These are phyloP conservation scores for Drosophila tani DNA, from an alignment of 1,140 invertebrate species.

Conservation along the genomic window DNA sequence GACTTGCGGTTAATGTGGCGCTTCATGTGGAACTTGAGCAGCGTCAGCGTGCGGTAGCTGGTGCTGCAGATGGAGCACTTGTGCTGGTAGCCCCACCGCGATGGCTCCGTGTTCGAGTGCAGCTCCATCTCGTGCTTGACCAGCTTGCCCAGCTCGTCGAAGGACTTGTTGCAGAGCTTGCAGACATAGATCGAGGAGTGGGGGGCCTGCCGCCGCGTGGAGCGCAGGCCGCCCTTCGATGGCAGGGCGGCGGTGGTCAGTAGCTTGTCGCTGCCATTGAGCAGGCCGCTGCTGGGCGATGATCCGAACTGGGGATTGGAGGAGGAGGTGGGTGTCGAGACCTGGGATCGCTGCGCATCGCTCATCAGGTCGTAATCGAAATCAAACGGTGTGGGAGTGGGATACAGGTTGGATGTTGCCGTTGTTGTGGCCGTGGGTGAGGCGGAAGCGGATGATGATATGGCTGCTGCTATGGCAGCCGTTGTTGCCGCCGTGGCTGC, in stretches of 20 bases:
- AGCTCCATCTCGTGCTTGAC: slow-evolving; percentile 56
- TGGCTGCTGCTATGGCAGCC: slow-evolving; percentile 23
- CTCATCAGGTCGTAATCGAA: slow-evolving; percentile 66
- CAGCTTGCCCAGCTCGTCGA: slow-evolving; percentile 64
- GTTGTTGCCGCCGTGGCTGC: slow-evolving; percentile 24
- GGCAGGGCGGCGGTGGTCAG: slow-evolving; percentile 35
- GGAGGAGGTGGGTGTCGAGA: slow-evolving; percentile 9
- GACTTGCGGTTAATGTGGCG: slow-evolving; percentile 49
- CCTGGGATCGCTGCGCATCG: slow-evolving; percentile 19
- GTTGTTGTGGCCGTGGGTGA: slow-evolving; percentile 15
- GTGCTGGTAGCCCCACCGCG: slow-evolving; percentile 38
- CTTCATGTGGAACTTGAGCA: slow-evolving; percentile 74
- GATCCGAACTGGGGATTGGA: slow-evolving; percentile 8
- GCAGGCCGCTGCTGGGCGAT: slow-evolving; percentile 6
- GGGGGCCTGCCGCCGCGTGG: slow-evolving; percentile 16
- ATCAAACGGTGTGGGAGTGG: slow-evolving; percentile 68
- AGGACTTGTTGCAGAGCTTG: slow-evolving; percentile 65
- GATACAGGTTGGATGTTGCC: slow-evolving; percentile 20
- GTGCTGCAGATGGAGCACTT: slow-evolving; percentile 58
- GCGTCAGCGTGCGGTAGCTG: slow-evolving; percentile 57
- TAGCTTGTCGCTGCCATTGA: slow-evolving; percentile 66
- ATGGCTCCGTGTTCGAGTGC: slow-evolving; percentile 44
- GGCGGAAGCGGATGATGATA: slow-evolving; percentile 7
- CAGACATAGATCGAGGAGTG: slow-evolving; percentile 44
- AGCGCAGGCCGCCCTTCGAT: slow-evolving; percentile 40